These are phyloP conservation scores for Loxodonta africana DNA, from an alignment of 2,113 vertebrate genomes.

Conservation along the genomic window DNA sequence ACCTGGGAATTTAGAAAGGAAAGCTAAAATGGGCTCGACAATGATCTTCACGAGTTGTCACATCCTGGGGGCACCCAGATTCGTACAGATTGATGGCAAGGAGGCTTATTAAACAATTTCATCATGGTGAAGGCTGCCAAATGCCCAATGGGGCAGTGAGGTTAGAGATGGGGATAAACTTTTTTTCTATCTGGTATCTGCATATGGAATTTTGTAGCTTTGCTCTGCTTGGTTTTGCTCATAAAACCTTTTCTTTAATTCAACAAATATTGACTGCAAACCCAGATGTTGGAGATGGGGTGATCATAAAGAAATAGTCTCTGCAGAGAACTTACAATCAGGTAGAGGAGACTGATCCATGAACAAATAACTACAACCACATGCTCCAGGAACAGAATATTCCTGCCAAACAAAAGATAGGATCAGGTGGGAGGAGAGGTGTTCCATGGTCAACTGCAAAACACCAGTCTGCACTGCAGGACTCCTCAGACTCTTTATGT, in stretches of 20 bases:
- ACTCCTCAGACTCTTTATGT: background rate
- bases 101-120: background rate
- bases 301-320: background rate
- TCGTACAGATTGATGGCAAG: background rate
- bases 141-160: background rate
- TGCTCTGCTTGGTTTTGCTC: background rate
- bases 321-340: background rate
- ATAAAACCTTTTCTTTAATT: background rate
- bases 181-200: background rate
- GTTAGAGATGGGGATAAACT: fast-evolving
- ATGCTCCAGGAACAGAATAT: background rate
- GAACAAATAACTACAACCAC: background rate
- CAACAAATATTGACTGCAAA: fast-evolving
- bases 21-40: conserved; percentile 75
- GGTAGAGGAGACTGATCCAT: fast-evolving
- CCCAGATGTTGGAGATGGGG: background rate
- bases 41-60: conserved; percentile 74
- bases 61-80: conserved; percentile 66
- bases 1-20: conserved; percentile 81
- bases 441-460: background rate
- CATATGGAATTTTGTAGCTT: background rate
- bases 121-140: background rate
- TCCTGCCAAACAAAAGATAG: background rate
- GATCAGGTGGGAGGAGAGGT: too few species aligned
- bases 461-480: background rate